Evolutionary conservation across 1,140 invertebrate genomes (phyloP), one percentile per base, ranked within the genome.

Genomic region (Eulimnadia texana): DNA sequence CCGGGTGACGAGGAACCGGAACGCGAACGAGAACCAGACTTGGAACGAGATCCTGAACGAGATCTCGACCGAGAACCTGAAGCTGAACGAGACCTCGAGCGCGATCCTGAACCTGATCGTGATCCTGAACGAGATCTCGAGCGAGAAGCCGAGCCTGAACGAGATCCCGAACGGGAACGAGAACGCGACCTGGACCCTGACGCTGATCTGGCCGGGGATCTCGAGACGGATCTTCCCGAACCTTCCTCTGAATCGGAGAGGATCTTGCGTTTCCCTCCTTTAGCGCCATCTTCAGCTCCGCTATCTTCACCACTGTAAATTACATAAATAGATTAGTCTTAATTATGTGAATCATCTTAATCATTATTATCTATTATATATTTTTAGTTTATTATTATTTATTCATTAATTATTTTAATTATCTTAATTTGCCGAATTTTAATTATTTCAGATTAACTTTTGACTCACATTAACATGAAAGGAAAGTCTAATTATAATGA

Each of bases 231-330:
- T 0, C 60, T 22, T 3, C 59, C 61, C 11, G 53, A 62, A 68
- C 61, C 61, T 11, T 63, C 66, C 60, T 2, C 73, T 74, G 3
- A 69, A 58, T 20, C 73, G 71, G 50, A 70, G 65, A 64, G 66
- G 68, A 67, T 76, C 71, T 65, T 67, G 65, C 69, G 77, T 72
- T 23, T 75, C 78, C 68, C 70, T 19, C 68, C 68, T 52, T 64
- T 65, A 60, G 58, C 67, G 55, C 66, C 67, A 60, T 66, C 71
- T 68, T 63, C 72, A 65, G 64, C 54, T 68, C 71, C 51, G 71
- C 71, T 0, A 68, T 68, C 74, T 65, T 74, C 72, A 49, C 76
- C 79, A 61, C 74, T 74, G 57, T 65, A 65, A 67, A 63, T 20
- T 50, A 58, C 20, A 60, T 60, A 49, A 56, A 52, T 58, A 62